A percentile compares a stretch with the other conserved stretches of the same genome.
Evolutionary conservation across 2,888 invertebrate species (phyloP).

Genomic region (Caenorhabditis macrosperma): DNA sequence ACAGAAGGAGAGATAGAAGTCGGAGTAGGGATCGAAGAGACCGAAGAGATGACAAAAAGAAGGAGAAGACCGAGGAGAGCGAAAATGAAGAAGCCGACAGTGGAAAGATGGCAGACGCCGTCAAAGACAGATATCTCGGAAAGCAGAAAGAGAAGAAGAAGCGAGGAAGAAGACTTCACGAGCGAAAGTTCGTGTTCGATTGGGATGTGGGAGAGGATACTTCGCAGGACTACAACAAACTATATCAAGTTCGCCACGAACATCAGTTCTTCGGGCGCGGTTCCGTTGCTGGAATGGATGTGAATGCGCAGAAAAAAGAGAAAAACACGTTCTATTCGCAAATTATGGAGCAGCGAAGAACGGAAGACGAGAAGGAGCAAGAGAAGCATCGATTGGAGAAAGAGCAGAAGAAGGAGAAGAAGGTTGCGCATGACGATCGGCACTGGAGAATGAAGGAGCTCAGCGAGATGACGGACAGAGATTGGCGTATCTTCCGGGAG

Average conservation of each 20-base stretch:
- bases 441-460: constrained; percentile 96
- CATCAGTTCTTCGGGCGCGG: constrained; percentile 98
- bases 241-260: constrained; percentile 97
- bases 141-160: constrained; percentile 82
- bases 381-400: constrained; percentile 84
- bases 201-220: constrained; percentile 99
- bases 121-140: constrained; percentile 76
- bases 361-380: constrained; percentile 96
- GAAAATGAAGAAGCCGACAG: constrained; percentile 61
- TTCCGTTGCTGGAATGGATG: constrained; percentile 97
- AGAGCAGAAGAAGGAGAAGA: constrained; percentile 86
- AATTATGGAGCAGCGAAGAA: constrained; percentile 92
- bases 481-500: constrained; percentile 99
- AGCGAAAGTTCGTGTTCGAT: constrained; percentile 99
- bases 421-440: constrained; percentile 98
- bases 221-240: constrained; percentile 93
- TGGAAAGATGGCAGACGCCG: constrained; percentile 74
- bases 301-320: constrained; percentile 86
- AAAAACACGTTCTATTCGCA: constrained; percentile 98
- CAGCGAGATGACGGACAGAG: constrained; percentile 97
- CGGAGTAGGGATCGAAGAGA: constrained; percentile 55
- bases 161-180: constrained; percentile 92
- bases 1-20: constrained; percentile 52
- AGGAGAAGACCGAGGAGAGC: constrained; percentile 29
- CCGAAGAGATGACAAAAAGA: constrained; percentile 51